Percentiles rank a stretch among this genome's conserved stretches.
These are phyloP conservation scores for Helicoverpa assulta DNA, from an alignment of 2,888 invertebrate species.

Conservation along the genomic window DNA sequence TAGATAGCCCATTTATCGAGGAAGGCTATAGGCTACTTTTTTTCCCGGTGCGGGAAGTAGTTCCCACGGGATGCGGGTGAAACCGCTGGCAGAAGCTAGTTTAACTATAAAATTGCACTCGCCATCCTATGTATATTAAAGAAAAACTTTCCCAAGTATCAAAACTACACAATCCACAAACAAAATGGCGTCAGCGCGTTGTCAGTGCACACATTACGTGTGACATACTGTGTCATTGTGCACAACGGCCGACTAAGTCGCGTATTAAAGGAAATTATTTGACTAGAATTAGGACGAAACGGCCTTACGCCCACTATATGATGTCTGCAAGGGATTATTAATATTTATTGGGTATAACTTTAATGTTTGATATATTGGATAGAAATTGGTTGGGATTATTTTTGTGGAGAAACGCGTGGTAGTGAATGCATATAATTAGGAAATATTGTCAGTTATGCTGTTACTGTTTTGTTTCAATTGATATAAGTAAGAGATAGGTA, in stretches of 20 bases:
- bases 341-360: constrained; percentile 64
- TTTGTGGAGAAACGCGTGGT: constrained; percentile 43
- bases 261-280: constrained; percentile 83
- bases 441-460: constrained; percentile 14
- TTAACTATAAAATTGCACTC: no score
- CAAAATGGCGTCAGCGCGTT: constrained; percentile 70
- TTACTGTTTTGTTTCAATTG: neutral
- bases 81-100: no score
- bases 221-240: constrained; percentile 87
- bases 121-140: no score
- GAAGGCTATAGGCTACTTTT: no score
- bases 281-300: constrained; percentile 71
- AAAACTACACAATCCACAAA: constrained; percentile 58
- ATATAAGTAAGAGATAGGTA: no score
- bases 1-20: no score
- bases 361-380: constrained; percentile 62
- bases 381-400: constrained; percentile 46
- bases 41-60: no score
- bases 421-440: constrained; percentile 27
- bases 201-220: constrained; percentile 87
- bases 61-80: no score
- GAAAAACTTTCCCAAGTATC: constrained; percentile 71
- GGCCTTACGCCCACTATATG: constrained; percentile 69
- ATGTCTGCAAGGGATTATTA: constrained; percentile 66
- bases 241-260: constrained; percentile 81